Conservation (phyloP, 2,888 invertebrate genomes). For the Folsomia manolachei region DNA sequence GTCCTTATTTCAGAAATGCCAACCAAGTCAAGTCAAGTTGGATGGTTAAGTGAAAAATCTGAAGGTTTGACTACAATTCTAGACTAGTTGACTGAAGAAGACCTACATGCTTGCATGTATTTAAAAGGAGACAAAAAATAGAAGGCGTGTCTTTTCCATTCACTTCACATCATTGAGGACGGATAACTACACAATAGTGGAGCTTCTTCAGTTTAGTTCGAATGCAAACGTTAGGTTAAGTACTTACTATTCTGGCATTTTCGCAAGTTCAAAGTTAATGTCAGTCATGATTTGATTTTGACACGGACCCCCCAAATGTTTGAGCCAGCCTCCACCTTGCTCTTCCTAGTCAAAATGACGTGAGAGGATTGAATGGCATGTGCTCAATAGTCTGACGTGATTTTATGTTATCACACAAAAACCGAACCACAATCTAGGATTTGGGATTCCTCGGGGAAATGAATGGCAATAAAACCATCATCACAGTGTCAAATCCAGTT, state of each 20-base stretch:
- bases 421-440: constrained; percentile 3
- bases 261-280: constrained; percentile 33
- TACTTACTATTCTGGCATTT: constrained; percentile 20
- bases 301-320: constrained; percentile 43
- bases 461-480: constrained; percentile 3
- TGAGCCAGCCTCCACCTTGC: constrained; percentile 39
- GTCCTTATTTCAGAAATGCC: too few relatives aligned
- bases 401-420: constrained; percentile 17
- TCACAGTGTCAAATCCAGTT: not conserved
- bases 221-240: constrained; percentile 11
- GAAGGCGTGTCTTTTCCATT: constrained; percentile 39
- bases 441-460: not conserved
- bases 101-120: not conserved
- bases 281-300: constrained; percentile 27
- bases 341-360: too few relatives aligned
- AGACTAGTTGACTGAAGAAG: not conserved
- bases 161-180: constrained; percentile 21
- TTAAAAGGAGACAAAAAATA: constrained; percentile 33
- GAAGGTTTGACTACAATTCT: not conserved
- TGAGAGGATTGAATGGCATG: constrained; percentile 44
- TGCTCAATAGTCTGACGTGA: constrained; percentile 30
- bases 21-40: too few relatives aligned
- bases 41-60: not conserved
- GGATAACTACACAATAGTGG: constrained; percentile 2
- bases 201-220: not conserved